Evolutionary conservation across 2,113 vertebrate genomes (phyloP).

Genomic region (Antechinus flavipes): DNA sequence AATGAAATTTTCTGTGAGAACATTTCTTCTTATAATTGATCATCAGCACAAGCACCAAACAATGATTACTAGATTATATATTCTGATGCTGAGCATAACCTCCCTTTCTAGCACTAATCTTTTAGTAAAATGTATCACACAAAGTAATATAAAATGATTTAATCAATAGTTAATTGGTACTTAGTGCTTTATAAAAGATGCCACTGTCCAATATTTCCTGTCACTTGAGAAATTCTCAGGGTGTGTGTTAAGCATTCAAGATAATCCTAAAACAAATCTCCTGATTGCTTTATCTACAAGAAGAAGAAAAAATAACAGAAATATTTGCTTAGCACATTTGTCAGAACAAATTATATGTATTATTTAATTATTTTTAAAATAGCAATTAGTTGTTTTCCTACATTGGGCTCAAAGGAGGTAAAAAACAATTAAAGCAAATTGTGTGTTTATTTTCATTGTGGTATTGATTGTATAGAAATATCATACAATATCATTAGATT

Average conservation of each 20-base stretch:
- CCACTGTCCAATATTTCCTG: neutral
- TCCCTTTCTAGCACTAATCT: neutral
- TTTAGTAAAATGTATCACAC: neutral
- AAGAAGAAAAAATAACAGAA: neutral
- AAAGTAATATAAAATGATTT: neutral
- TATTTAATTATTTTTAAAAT: neutral
- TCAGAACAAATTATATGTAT: neutral
- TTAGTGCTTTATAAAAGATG: neutral
- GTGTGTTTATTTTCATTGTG: neutral
- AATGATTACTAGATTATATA: neutral
- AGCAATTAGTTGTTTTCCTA: neutral
- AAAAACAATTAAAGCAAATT: neutral
- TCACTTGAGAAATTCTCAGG: neutral
- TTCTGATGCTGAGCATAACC: neutral
- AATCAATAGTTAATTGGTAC: constrained; percentile 31
- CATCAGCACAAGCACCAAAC: neutral
- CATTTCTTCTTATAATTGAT: neutral
- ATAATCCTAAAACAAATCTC: neutral
- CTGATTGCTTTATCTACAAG: neutral
- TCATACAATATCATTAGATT: neutral
- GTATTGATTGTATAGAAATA: neutral
- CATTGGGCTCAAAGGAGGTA: neutral
- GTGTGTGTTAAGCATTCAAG: neutral
- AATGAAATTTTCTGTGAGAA: neutral
- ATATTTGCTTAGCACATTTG: neutral